Base-by-base conservation (phyloP, 1,140 invertebrate genomes). In the Drosophila pruinosa region DNA sequence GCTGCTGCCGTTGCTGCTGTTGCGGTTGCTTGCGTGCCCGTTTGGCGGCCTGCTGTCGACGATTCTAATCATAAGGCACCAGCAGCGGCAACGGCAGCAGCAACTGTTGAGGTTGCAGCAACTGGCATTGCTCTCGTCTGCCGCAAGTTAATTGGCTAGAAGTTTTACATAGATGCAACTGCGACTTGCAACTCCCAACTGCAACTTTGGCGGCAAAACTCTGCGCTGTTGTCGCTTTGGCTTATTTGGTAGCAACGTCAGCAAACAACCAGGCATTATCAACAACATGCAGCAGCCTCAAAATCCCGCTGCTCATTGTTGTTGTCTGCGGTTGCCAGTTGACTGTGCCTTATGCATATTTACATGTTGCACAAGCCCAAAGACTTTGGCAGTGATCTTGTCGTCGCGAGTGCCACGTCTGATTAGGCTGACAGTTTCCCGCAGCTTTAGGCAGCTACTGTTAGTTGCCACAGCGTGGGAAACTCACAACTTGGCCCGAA, bases 1-100 rank as follows among this genome's bases (percentile, higher is more conserved):
- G 73, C 2, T 47, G 70, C 19, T 47, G 45, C 7, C 34, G 52
- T 24, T 43, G 65, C 21, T 71, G 72, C 57, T 47, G 70, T 14
- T 47, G 45, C 7, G 34, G 52, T 24, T 43, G 65, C 21, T 71
- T 65, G 54, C 17, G 75, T 76, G 62, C 59, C 74, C 52, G 69
- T 81, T 76, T 80, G 67, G 78, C 78, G 63, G 78, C 69, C 78
- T 72, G 43, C 78, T 82, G 75, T 72, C 72, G 80, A 80, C 81
- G 81, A 85, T 85, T 85, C 81, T 86, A 85, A 85, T 85, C 81
- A 86, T 85, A 85, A 86, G 81, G 80, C 81, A 86, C 76, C 82
- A 54, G 80, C 79, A 75, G 58, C 59, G 39, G 26, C 45, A 28
- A 15, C 45, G 14, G 47, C 43, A 26, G 43, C 43, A 50, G 41